Evolutionary conservation across 2,797 vertebrate species (phyloP), one percentile per base, ranked within the genome.

Genomic region (Notolepis coatsorum): DNA sequence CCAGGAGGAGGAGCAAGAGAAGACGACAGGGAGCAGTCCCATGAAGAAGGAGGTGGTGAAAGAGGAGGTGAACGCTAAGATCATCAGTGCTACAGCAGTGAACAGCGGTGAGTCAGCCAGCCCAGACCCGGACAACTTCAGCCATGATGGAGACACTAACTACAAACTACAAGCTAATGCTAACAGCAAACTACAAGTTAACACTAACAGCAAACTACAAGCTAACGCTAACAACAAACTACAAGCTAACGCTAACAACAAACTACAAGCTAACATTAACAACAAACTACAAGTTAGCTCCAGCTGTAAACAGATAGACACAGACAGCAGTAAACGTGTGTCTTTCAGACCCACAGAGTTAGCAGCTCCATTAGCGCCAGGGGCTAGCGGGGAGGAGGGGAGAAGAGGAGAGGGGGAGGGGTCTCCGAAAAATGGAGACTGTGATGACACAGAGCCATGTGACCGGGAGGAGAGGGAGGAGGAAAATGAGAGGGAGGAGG

Each of bases 31-130:
- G 30, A 74, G 63, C 71, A 88, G 81, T 83, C 87, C 87, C 1
- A 43, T 90, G 64, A 90, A 89, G 71, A 90, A 89, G 68, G 75
- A 65, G 79, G 84, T 65, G 71, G 80, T 51, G 4, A 92, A 88
- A 67, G 87, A 91, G 21, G 91, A 92, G 48, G 80, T 80, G 75
- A 92, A 92, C 57, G 79, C 90, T 65, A 91, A 90, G 89, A 90
- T 91, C 81, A 87, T 93, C 77, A 91, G 85, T 62, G 75, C 78
- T 68, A 82, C 69, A 42, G 79, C 85, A 28, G 89, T 75, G 89
- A 90, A 86, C 89, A 94, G 91, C 77, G 92, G 92, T 93, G 92
- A 93, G 92, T 92, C 77, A 82, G 74, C 65, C 71, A 72, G 21
- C 73, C 47, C 49, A 75, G 12, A 68, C 56, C 58, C 51, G 84